Percentiles rank a stretch among this genome's conserved stretches.
Conservation (phyloP, 2,888 invertebrate genomes). For the Theretra japonica region DNA sequence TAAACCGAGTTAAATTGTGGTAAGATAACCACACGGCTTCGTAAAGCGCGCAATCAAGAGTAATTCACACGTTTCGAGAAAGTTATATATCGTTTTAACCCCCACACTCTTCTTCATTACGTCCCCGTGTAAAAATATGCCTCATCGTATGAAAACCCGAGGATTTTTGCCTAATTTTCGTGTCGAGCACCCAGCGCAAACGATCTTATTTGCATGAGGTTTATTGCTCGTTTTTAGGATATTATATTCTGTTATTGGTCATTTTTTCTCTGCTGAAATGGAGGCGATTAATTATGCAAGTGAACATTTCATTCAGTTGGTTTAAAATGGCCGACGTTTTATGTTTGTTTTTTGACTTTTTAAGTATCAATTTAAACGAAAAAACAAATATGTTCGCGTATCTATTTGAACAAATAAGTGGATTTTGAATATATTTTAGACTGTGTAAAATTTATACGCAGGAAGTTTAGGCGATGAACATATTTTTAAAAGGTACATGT, state of each 20-base stretch:
- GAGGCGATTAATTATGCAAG: slow-evolving; percentile 20
- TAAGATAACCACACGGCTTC: neutral
- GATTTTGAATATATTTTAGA: too few relatives aligned
- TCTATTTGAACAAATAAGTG: too few relatives aligned
- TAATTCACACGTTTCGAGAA: neutral
- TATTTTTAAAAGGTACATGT: too few relatives aligned
- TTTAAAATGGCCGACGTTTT: neutral
- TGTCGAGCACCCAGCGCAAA: slow-evolving; percentile 54
- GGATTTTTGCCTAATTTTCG: slow-evolving; percentile 62
- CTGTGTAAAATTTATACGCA: too few relatives aligned
- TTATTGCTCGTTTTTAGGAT: slow-evolving; percentile 44
- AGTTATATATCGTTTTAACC: slow-evolving; percentile 1
- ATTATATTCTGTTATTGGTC: slow-evolving; percentile 33
- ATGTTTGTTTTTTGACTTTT: too few relatives aligned
- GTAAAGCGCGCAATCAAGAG: neutral
- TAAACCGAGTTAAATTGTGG: neutral
- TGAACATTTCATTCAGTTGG: slow-evolving; percentile 5
- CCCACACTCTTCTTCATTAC: slow-evolving; percentile 27
- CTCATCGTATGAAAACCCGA: slow-evolving; percentile 53
- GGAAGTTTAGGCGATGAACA: too few relatives aligned
- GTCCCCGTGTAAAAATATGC: slow-evolving; percentile 46
- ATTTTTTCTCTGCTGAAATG: slow-evolving; percentile 28
- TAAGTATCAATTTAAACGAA: too few relatives aligned
- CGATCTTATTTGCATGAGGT: slow-evolving; percentile 59
- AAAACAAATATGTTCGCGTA: too few relatives aligned